Base-by-base conservation (phyloP, 2,888 invertebrate genomes). In the Mystacides longicornis region DNA sequence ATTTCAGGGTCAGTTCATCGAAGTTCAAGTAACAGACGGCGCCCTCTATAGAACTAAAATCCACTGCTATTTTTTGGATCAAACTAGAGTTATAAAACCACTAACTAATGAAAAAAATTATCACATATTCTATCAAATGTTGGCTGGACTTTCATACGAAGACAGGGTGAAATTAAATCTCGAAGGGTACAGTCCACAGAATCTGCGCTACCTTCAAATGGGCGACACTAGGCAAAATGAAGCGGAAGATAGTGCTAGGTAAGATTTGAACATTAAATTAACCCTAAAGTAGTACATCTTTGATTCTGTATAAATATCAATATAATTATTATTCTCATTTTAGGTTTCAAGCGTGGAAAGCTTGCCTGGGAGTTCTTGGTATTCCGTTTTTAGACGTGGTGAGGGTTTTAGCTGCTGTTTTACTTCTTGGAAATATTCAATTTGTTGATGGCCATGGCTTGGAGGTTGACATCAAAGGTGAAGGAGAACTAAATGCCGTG, bases 111-210 rank as follows among this genome's bases (percentile, higher is more conserved):
- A 95, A 74, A 92, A 93, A 69, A 96, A 95, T 76, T 96, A 93
- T 73, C 94, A 96, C 71, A 93, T 96, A 66, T 96, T 96, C 77
- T 96, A 96, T 76, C 94, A 96, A 78, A 87, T 96, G 85, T 73
- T 92, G 51, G 93, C 93, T 18, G 95, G 96, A 0, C 80, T 96
- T 22, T 85, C 87, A 45, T 75, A 83, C 52, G 94, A 95, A 63
- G 96, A 96, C 69, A 76, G 88, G 70, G 82, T 85, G 18, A 91
- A 90, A 73, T 79, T 95, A 23, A 91, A 93, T 73, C 77, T 96
- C 64, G 91, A 92, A 66, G 90, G 91, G 3, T 91, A 90, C 70
- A 83, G 87, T 42, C 80, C 90, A 14, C 82, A 86, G 59, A 93
- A 91, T 65, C 74, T 95, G 59, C 80, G 85, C 67, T 95, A 94